Percentiles rank a stretch among this genome's conserved stretches.
Conservation (phyloP, 2,888 invertebrate species). For the Caradrina clavipalpis region DNA sequence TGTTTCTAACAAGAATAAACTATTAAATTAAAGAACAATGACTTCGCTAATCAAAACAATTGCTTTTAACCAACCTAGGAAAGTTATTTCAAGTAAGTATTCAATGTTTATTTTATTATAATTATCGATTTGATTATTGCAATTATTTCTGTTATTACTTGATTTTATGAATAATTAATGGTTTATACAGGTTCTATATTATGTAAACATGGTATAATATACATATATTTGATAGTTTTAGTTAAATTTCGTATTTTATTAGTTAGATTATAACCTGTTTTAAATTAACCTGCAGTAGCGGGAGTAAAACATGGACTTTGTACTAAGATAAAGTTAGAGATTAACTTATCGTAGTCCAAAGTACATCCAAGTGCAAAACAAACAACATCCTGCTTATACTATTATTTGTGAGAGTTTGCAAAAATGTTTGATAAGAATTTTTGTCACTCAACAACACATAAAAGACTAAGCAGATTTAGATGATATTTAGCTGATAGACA, state of each 20-base stretch:
- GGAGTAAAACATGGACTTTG: constrained; percentile 8
- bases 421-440: not conserved
- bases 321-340: not conserved
- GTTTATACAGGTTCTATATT: not conserved
- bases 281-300: not conserved
- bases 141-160: not conserved
- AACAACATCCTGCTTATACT: not conserved
- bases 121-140: not conserved
- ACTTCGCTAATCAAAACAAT: constrained; percentile 68
- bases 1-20: constrained; percentile 5
- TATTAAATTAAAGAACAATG: constrained; percentile 52
- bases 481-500: not conserved
- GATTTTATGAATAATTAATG: not conserved
- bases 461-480: not conserved
- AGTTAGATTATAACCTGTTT: not conserved
- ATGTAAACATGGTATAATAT: not conserved
- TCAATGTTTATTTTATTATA: not conserved
- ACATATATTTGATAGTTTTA: not conserved
- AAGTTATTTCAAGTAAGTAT: constrained; percentile 68
- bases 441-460: not conserved
- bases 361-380: not conserved
- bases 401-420: not conserved
- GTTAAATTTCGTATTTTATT: not conserved
- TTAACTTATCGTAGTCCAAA: constrained; percentile 19
- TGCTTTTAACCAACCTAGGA: constrained; percentile 63